A percentile compares a stretch with the other conserved stretches of the same genome.
These are phyloP conservation scores for Coregonus suidteri DNA, from an alignment of 2,797 vertebrate genomes.

Conservation along the genomic window DNA sequence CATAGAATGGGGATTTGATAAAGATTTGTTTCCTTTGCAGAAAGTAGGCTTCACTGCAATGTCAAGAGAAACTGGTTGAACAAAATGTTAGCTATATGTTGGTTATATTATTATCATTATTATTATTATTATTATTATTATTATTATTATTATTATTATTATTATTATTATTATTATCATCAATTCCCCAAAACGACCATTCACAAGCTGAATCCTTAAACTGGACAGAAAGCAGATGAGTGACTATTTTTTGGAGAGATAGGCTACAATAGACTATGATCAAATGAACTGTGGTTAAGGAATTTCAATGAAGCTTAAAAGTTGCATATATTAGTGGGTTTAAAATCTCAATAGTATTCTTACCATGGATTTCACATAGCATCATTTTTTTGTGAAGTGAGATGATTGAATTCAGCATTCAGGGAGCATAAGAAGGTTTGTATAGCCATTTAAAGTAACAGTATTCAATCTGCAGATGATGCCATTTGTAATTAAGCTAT, in stretches of 20 bases:
- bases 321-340: constrained; percentile 4
- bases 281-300: neutral
- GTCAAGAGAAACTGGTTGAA: constrained; percentile 81
- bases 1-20: constrained; percentile 98
- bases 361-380: constrained; percentile 9
- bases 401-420: constrained; percentile 13
- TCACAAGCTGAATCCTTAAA: neutral
- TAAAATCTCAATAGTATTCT: constrained; percentile 17
- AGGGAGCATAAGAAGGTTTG: neutral
- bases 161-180: neutral
- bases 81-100: constrained; percentile 17
- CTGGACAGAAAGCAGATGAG: neutral
- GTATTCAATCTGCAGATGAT: constrained; percentile 21
- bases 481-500: constrained; percentile 28
- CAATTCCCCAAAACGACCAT: neutral
- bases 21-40: constrained; percentile 89
- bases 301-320: constrained; percentile 7
- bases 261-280: neutral
- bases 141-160: neutral
- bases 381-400: neutral
- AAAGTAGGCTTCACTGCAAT: constrained; percentile 81
- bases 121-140: neutral
- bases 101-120: no score
- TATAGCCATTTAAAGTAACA: constrained; percentile 11
- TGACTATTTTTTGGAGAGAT: neutral